phyloP scores from a whole-genome alignment of 2,113 vertebrate species.

The Rhipidura dahli region DNA sequence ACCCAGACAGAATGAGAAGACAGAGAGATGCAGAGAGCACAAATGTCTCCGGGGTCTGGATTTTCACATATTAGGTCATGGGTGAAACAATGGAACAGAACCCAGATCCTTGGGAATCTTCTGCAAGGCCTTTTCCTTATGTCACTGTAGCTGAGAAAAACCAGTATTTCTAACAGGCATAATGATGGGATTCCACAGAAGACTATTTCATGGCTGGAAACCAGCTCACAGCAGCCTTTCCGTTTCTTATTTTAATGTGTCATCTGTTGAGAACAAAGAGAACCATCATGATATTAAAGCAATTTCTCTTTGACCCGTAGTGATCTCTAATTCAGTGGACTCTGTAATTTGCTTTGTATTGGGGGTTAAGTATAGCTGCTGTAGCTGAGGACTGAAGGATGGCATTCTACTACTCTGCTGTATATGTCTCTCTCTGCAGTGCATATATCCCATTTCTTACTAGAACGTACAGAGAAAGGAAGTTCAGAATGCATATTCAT shows the following conservation, averaged over 20 bases:
- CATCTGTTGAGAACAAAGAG: conserved; percentile 26
- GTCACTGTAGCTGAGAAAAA: neutral
- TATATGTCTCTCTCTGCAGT: neutral
- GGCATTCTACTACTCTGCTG: neutral
- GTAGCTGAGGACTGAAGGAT: neutral
- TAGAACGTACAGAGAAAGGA: neutral
- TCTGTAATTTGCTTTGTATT: conserved; percentile 15
- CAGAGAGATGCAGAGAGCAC: neutral
- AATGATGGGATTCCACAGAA: neutral
- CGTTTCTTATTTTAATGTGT: neutral
- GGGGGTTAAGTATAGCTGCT: neutral
- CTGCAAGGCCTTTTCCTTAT: neutral
- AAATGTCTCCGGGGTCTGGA: neutral
- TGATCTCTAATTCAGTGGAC: conserved; percentile 30
- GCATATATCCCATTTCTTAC: neutral
- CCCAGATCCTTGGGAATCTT: neutral
- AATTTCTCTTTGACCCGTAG: conserved; percentile 30
- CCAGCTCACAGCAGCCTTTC: neutral
- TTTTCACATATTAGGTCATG: neutral
- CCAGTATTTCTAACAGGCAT: neutral
- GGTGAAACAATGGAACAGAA: neutral
- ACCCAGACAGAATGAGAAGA: neutral
- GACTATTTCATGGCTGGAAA: neutral
- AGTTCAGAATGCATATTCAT: neutral
- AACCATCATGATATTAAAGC: conserved; percentile 20